Evolutionary conservation across 2,797 vertebrate species (phyloP).

Genomic region (Pyrocephalus nanus): DNA sequence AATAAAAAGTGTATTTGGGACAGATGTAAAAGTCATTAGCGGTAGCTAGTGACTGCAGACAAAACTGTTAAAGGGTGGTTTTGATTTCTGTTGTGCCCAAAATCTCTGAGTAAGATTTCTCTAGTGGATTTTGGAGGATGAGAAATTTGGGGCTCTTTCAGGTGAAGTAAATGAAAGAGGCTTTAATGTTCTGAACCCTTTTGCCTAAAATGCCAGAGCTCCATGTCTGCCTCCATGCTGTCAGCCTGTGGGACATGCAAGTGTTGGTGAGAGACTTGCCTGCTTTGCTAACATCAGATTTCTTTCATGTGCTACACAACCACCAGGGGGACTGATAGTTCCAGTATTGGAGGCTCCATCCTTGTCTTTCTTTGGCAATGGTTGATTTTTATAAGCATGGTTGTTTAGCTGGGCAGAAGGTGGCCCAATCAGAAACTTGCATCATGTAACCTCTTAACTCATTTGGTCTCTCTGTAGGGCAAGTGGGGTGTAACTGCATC

Average conservation of each 20-base stretch:
- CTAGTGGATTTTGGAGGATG: not conserved
- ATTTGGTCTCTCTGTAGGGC: constrained; percentile 76
- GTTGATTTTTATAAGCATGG: not conserved
- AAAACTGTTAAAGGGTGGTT: not conserved
- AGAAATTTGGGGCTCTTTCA: not conserved
- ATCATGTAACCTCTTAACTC: not conserved
- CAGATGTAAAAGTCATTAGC: not conserved
- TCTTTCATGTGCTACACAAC: not conserved
- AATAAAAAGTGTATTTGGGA: not conserved
- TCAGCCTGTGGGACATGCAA: not conserved
- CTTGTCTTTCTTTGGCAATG: not conserved
- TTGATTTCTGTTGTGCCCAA: not conserved
- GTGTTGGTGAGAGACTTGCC: not conserved
- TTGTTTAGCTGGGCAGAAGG: not conserved
- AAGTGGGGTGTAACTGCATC: constrained; percentile 92
- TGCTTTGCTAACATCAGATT: not conserved
- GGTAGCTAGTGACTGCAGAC: not conserved
- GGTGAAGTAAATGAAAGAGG: not conserved
- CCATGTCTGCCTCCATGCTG: not conserved
- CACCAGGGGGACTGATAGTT: not conserved
- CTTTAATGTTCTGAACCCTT: not conserved
- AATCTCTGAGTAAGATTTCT: not conserved
- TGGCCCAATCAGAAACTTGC: not conserved
- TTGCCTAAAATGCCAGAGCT: not conserved
- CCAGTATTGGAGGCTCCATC: not conserved